Evolutionary conservation across 1,140 invertebrate genomes (phyloP), one percentile per base, ranked within the genome.

Genomic region (Pectinophora gossypiella): DNA sequence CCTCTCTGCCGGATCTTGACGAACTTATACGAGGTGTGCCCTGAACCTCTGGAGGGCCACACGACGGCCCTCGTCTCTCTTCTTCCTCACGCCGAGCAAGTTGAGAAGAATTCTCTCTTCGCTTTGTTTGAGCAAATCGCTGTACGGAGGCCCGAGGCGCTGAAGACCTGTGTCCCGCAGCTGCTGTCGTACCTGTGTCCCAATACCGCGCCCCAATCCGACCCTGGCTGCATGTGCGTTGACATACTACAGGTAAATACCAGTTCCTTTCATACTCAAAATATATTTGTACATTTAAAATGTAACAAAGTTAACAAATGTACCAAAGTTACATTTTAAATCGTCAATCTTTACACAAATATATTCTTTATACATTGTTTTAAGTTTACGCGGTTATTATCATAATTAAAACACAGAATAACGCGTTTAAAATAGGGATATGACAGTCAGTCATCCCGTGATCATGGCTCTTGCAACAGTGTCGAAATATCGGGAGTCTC

Each of bases 11-110:
- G 95, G 45, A 95, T 98, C 16, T 89, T 98, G 40, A 95, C 95
- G 0, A 95, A 96, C 82, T 92, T 98, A 18, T 98, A 97, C 85
- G 91, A 93, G 66, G 93, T 96, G 6, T 96, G 95, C 51, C 93
- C 93, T 13, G 94, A 96, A 67, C 93, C 95, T 0, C 91, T 98
- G 35, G 92, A 95, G 56, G 94, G 95, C 3, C 94, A 96, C 87
- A 92, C 95, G 2, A 92, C 95, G 76, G 93, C 94, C 16, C 85
- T 98, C 19, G 93, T 96, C 0, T 92, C 93, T 0, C 86, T 98
- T 13, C 84, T 98, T 20, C 92, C 94, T 1, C 91, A 93, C 61
- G 96, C 95, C 80, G 95, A 96, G 75, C 90, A 92, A 42, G 90
- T 93, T 56, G 96, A 98, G 83, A 95, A 95, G 82, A 89, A 94